phyloP scores from a whole-genome alignment of 2,888 invertebrate species.

The Cactoblastis cactorum region DNA sequence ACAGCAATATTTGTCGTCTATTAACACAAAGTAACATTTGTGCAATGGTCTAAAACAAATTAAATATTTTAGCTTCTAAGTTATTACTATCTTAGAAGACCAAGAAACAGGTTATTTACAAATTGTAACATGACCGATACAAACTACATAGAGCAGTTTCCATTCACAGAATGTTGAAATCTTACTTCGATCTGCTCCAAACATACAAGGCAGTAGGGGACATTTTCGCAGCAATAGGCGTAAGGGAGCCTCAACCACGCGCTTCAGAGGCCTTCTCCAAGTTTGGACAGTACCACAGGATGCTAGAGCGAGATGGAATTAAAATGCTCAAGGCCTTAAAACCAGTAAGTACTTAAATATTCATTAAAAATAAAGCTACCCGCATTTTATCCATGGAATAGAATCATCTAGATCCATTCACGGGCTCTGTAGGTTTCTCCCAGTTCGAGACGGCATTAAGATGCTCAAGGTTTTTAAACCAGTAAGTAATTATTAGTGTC shows the following conservation, averaged over 20 bases:
- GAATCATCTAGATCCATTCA: no score
- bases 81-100: no score
- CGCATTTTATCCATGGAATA: no score
- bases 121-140: no score
- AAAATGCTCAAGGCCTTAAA: conserved; percentile 94
- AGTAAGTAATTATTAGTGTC: conserved; percentile 80
- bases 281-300: conserved; percentile 96
- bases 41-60: no score
- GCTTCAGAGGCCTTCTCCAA: conserved; percentile 97
- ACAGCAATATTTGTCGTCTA: no score
- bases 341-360: conserved; percentile 88
- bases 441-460: conserved; percentile 93
- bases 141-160: no score
- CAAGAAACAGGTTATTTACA: no score
- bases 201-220: conserved; percentile 96
- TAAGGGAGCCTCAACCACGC: conserved; percentile 95
- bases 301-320: conserved; percentile 93
- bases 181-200: conserved; percentile 93
- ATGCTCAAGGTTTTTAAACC: conserved; percentile 96
- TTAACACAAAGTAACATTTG: no score
- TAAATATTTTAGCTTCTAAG: no score
- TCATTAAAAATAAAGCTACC: no score
- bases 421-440: no score
- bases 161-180: conserved; percentile 80
- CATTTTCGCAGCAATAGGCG: conserved; percentile 95